Evolutionary conservation across 2,888 invertebrate genomes (phyloP), one percentile per base, ranked within the genome.

Genomic region (Oscheius sp.): DNA sequence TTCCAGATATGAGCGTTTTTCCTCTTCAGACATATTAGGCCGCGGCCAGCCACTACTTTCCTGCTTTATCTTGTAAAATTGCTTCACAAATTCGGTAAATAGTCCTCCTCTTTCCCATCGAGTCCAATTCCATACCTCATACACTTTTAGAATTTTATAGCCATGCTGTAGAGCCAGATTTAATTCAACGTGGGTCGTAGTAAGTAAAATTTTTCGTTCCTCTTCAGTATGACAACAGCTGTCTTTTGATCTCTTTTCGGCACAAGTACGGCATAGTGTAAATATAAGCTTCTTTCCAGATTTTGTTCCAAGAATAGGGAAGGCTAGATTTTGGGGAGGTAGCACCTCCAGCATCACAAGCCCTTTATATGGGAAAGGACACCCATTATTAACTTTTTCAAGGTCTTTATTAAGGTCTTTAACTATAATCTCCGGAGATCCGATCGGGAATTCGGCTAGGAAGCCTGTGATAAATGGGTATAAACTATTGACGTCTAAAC

Each of bases 91-190:
- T n/a, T 61, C 61, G 9, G n/a, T 25, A 61, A 61, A 61, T 7
- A 61, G 35, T 25, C 61, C 61, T 9, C 61, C 61, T 9, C n/a
- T 13, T 12, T 25, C 27, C 61, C 61, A 61, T 55, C n/a, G 12
- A 7, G n/a, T 21, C 61, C 61, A 61, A 12, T n/a, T 25, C 61
- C 61, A 61, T 12, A 61, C 27, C 27, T 61, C 61, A 27, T 61
- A 27, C 7, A 61, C 9, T 27, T 18, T 9, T 7, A 61, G 6
- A 18, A 61, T n/a, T 7, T n/a, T 13, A 27, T 61, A 61, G 9
- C 61, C 29, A 27, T 35, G 13, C 61, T 61, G 21, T 12, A 61
- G 12, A 12, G 61, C 61, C 12, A 25, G 35, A 12, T 18, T 16
- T 7, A 61, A n/a, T n/a, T 61, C 61, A 12, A 61, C 61, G 25